Evolutionary conservation across 1,140 invertebrate genomes (phyloP).

Genomic region (Drosophila busckii): DNA sequence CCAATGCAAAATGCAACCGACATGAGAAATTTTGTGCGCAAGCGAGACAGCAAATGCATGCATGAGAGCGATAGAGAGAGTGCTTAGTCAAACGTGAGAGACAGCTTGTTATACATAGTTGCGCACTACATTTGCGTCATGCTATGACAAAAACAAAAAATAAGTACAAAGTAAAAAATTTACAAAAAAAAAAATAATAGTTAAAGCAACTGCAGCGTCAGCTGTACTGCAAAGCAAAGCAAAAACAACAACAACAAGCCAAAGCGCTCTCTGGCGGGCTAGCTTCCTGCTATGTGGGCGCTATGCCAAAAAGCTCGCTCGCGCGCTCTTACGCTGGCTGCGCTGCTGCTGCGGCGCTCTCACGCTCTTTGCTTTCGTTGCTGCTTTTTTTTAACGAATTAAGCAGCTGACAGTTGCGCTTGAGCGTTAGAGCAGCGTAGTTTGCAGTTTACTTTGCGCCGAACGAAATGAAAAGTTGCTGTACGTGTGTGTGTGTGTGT

Average conservation of each 20-base stretch:
- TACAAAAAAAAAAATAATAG: conserved; percentile 13
- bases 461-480: conserved; percentile 63
- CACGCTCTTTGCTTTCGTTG: background rate
- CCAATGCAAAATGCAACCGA: conserved; percentile 71
- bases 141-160: conserved; percentile 28
- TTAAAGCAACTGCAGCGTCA: conserved; percentile 18
- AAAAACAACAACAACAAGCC: conserved; percentile 13
- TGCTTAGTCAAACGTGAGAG: conserved; percentile 40
- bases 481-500: conserved; percentile 6
- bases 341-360: background rate
- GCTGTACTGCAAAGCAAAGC: too few species aligned
- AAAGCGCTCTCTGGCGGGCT: conserved; percentile 30
- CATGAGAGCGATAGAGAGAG: conserved; percentile 22
- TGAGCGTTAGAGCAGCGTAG: conserved; percentile 69
- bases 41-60: conserved; percentile 10
- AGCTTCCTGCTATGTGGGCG: conserved; percentile 42
- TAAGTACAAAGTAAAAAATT: conserved; percentile 25
- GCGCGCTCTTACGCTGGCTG: conserved; percentile 3
- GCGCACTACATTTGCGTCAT: conserved; percentile 61
- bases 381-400: conserved; percentile 37
- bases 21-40: conserved; percentile 28
- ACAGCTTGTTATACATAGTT: conserved; percentile 45
- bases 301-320: conserved; percentile 27
- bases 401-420: conserved; percentile 74
- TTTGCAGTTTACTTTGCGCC: conserved; percentile 57